Percentiles rank a stretch among this genome's conserved stretches.
phyloP scores from a whole-genome alignment of 2,113 vertebrate genomes.

The Plecturocebus donacophilus region DNA sequence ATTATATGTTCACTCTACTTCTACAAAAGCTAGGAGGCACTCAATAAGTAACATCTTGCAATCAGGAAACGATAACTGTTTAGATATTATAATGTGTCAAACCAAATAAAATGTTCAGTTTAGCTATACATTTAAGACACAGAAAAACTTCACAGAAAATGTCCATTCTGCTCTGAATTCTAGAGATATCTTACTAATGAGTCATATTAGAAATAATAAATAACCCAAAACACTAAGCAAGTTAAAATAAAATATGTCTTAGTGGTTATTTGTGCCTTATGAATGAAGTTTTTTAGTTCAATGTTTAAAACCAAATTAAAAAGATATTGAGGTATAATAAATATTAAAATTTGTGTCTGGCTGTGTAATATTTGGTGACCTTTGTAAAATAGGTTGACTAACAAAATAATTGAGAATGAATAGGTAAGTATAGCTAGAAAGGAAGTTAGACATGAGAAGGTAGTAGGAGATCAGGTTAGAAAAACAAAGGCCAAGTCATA shows the following conservation, averaged over 20 bases:
- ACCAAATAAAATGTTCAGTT: neutral
- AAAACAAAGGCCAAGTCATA: neutral
- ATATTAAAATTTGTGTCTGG: neutral
- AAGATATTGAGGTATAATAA: neutral
- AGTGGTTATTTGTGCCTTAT: neutral
- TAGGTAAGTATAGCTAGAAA: neutral
- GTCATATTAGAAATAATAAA: neutral
- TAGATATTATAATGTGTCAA: neutral
- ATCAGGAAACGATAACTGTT: neutral
- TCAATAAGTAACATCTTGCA: neutral
- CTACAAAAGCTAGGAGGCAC: neutral
- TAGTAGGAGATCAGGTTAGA: neutral
- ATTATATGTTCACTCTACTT: neutral
- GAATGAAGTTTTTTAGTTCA: neutral
- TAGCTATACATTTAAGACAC: neutral
- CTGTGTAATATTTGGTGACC: neutral
- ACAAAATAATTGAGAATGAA: neutral
- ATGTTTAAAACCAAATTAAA: conserved; percentile 7
- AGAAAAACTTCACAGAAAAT: neutral
- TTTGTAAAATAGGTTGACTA: neutral
- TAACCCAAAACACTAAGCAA: neutral
- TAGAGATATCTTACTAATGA: neutral
- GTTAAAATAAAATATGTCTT: neutral
- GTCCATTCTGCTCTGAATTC: neutral
- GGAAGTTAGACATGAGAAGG: neutral